Evolutionary conservation across 2,113 vertebrate species (phyloP).

Genomic region (Pelusios castaneus): DNA sequence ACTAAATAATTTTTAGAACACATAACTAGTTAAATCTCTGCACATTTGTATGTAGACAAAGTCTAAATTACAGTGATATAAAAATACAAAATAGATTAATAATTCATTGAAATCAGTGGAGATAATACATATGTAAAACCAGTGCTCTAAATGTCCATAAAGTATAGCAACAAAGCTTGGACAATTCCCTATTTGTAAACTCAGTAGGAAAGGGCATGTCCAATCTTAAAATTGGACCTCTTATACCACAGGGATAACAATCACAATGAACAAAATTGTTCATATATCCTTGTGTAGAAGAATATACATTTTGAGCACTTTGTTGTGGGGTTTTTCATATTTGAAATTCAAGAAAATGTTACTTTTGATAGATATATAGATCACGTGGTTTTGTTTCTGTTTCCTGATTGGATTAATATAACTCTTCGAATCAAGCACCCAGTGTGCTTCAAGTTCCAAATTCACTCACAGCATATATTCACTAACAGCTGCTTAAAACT

Average conservation of each 20-base stretch:
- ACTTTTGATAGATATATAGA: background rate
- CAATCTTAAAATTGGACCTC: background rate
- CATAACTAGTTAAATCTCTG: background rate
- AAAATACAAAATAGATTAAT: background rate
- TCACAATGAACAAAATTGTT: background rate
- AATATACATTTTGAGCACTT: background rate
- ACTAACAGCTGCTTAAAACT: background rate
- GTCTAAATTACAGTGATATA: background rate
- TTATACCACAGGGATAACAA: background rate
- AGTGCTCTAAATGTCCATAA: background rate
- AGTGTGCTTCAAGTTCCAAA: background rate
- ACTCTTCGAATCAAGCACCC: background rate
- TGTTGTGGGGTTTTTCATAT: background rate
- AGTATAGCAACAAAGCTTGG: background rate
- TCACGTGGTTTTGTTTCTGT: background rate
- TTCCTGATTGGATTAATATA: background rate
- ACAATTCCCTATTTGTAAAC: background rate
- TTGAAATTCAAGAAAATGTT: background rate
- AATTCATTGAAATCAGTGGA: background rate
- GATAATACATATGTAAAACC: background rate
- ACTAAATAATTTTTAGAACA: background rate
- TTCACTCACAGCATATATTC: background rate
- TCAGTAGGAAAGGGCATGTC: too few relatives aligned
- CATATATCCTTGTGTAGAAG: background rate
- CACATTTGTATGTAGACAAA: background rate